Evolutionary conservation across 2,113 vertebrate species (phyloP).

Genomic region (Axis porcinus): DNA sequence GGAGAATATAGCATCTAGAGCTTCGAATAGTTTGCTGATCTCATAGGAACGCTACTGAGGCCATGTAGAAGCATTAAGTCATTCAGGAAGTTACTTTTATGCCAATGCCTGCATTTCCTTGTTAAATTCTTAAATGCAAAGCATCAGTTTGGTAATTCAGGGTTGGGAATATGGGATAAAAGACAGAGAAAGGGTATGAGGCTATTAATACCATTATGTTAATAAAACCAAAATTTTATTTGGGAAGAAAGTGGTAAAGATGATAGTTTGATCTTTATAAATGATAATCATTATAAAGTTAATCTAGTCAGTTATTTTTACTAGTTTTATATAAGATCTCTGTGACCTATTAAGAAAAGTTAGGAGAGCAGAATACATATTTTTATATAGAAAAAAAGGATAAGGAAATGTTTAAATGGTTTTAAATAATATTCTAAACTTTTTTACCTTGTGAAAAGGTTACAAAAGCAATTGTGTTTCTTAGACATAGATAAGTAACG

Average conservation of each 20-base stretch:
- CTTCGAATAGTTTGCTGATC: not conserved
- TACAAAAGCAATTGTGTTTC: not conserved
- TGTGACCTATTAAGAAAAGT: slow-evolving; percentile 28
- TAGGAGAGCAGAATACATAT: not conserved
- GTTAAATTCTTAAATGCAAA: slow-evolving; percentile 37
- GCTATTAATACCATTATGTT: not conserved
- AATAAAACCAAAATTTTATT: slow-evolving; percentile 22
- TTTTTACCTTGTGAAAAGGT: not conserved
- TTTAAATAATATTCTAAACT: slow-evolving; percentile 13
- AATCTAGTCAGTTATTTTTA: slow-evolving; percentile 32
- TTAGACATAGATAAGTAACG: not conserved
- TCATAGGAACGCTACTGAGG: not conserved
- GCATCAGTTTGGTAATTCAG: not conserved
- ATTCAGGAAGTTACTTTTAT: slow-evolving; percentile 11
- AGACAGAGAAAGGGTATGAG: not conserved
- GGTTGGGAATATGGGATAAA: not conserved
- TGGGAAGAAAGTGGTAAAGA: not conserved
- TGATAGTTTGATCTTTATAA: slow-evolving; percentile 1
- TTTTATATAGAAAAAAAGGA: slow-evolving; percentile 22
- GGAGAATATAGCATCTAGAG: slow-evolving; percentile 4
- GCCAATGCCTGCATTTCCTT: slow-evolving; percentile 16
- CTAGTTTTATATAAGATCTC: not conserved
- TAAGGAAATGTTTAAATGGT: not conserved
- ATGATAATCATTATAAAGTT: slow-evolving; percentile 26
- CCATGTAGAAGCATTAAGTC: not conserved